These are phyloP conservation scores for Drosophila monieri DNA, from an alignment of 2,888 invertebrate species.

Conservation along the genomic window DNA sequence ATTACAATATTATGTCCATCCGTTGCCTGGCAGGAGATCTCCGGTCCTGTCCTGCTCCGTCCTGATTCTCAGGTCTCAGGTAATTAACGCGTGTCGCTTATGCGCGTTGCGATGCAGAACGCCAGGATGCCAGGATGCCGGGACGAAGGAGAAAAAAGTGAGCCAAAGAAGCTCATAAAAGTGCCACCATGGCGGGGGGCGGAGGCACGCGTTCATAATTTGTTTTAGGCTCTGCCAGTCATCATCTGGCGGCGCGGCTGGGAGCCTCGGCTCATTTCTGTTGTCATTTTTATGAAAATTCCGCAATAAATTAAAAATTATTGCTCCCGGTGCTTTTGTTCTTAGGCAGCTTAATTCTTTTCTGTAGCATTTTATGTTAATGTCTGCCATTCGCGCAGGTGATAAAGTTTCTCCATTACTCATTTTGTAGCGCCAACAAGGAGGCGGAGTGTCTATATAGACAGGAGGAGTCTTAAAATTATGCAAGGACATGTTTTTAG, in stretches of 20 bases:
- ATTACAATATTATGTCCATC: constrained; percentile 77
- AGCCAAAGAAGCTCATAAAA: constrained; percentile 67
- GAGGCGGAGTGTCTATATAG: constrained; percentile 2
- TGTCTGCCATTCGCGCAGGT: constrained; percentile 60
- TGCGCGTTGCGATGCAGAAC: constrained; percentile 44
- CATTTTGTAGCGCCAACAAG: constrained; percentile 61
- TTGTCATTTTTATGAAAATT: constrained; percentile 70
- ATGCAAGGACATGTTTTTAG: constrained; percentile 52
- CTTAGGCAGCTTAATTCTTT: constrained; percentile 65
- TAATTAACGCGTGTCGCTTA: constrained; percentile 76
- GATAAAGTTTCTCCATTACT: constrained; percentile 68
- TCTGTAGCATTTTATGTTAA: constrained; percentile 66
- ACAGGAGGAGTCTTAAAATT: constrained; percentile 48
- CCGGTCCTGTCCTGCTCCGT: background rate
- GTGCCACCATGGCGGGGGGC: constrained; percentile 53
- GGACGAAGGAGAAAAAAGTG: constrained; percentile 2
- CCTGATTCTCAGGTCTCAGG: constrained; percentile 32
- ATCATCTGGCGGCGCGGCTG: constrained; percentile 11
- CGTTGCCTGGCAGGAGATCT: constrained; percentile 36
- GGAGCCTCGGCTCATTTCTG: constrained; percentile 18
- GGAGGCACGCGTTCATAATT: constrained; percentile 74
- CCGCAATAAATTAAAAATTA: constrained; percentile 76
- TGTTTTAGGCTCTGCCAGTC: constrained; percentile 52
- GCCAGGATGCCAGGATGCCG: background rate
- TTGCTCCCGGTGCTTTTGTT: constrained; percentile 60